phyloP scores from a whole-genome alignment of 37 sponge, comb jelly and placozoan genomes.

The Halisarca cf. caerulea region DNA sequence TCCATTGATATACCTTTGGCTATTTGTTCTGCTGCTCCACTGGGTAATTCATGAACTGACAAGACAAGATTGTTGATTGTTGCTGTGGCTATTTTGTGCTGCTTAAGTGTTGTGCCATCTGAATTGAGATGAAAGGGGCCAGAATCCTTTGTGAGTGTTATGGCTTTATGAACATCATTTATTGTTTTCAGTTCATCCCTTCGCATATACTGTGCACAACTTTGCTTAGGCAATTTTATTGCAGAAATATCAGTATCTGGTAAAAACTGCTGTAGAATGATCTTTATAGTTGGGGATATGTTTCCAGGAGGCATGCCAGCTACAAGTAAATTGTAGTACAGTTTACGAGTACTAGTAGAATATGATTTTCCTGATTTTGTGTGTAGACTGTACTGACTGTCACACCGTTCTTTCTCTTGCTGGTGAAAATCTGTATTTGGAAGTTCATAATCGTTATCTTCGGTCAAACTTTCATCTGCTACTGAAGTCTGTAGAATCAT shows the following conservation, averaged over 20 bases:
- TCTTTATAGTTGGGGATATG: background rate
- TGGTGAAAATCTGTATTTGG: background rate
- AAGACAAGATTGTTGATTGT: background rate
- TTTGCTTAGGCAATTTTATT: background rate
- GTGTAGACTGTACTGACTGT: too few relatives aligned
- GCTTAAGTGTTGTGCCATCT: background rate
- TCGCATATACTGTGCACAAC: background rate
- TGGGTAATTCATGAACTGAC: conserved; percentile 39
- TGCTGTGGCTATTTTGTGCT: background rate
- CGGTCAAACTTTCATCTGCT: background rate
- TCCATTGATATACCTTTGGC: conserved; percentile 41
- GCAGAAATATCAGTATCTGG: background rate
- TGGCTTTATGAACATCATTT: background rate
- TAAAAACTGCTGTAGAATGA: background rate
- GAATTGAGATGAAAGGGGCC: background rate
- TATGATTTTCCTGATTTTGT: background rate
- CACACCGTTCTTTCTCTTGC: too few relatives aligned
- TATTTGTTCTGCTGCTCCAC: conserved; percentile 24
- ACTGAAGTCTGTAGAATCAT: background rate
- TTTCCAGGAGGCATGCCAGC: background rate
- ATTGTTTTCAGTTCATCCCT: background rate
- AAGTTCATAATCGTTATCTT: background rate
- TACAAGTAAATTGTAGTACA: background rate
- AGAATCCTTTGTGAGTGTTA: background rate
- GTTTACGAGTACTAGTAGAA: background rate